Evolutionary conservation across 2,888 invertebrate species (phyloP), one percentile per base, ranked within the genome.

Genomic region (Pedicia rivosa): DNA sequence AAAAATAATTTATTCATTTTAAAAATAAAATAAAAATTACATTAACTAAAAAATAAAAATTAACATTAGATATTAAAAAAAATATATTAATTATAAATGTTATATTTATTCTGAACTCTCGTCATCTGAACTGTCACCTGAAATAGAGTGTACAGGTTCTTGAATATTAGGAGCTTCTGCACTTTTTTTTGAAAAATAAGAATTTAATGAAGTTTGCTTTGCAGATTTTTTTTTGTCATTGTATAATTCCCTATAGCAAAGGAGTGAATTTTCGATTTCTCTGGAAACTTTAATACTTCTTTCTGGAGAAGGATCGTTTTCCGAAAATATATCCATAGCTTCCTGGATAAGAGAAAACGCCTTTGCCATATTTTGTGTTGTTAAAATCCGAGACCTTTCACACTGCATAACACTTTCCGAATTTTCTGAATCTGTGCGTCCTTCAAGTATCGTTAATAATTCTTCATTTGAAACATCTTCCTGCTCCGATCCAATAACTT

Each of bases 231-330:
- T 30, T 14, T 13, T 14, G 13, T 34, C 16, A 5, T 12, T 10
- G 17, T 34, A 34, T 5, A 26, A 24, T 17, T 34, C 26, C 16
- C 12, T 15, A 12, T 25, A 35, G 35, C 20, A 30, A 16, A 17
- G 9, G 17, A 35, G 16, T 17, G 26, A 7, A 35, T 36, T 28
- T 24, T 36, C 20, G 20, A 36, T 24, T 29, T 29, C 14, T 36
- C 36, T 36, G 26, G 17, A 29, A 12, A 36, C 30, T 28, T 36
- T 29, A 9, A 15, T 30, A 12, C 36, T 36, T 30, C 24, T 36
- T 30, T 30, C 30, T 30, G 14, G 13, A 12, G 6, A 15, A 7
- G 30, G 17, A 30, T 30, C 30, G 24, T 30, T 36, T 12, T 36
- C 30, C 8, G 24, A 30, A 29, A 36, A 36, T 22, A 24, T 30